phyloP scores from a whole-genome alignment of 2,113 vertebrate species.

The Drymodes brunneopygia region DNA sequence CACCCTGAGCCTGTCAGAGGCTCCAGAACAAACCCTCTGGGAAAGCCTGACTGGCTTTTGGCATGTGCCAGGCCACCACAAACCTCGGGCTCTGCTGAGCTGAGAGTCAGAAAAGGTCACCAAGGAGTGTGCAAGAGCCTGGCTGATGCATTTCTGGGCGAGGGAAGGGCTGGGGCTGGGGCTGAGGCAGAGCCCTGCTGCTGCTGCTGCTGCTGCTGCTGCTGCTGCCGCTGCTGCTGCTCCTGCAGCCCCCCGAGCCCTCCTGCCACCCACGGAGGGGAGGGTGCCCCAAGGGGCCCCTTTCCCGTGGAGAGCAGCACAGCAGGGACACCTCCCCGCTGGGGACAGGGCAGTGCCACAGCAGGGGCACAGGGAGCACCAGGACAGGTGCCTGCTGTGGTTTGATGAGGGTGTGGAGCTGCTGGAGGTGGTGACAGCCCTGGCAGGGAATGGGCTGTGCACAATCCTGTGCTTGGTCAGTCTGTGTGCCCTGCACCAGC shows the following conservation, averaged over 20 bases:
- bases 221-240: too few relatives aligned
- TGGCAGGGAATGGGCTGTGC: background rate
- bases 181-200: background rate
- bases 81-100: background rate
- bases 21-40: background rate
- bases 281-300: fast-evolving
- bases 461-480: background rate
- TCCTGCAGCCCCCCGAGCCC: too few relatives aligned
- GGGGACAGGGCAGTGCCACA: background rate
- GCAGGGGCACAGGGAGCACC: background rate
- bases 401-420: background rate
- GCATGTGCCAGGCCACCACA: fast-evolving
- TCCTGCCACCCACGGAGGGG: fast-evolving
- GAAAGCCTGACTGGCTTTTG: background rate
- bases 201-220: too few relatives aligned
- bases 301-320: fast-evolving
- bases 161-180: fast-evolving
- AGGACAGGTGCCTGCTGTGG: background rate
- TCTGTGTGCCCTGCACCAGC: background rate
- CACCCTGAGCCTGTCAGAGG: background rate
- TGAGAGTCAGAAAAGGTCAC: background rate
- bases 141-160: background rate
- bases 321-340: background rate
- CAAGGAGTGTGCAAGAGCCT: background rate
- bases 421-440: background rate